A percentile compares a stretch with the other conserved stretches of the same genome.
phyloP scores from a whole-genome alignment of 2,113 vertebrate genomes.

The Xiphias gladius region DNA sequence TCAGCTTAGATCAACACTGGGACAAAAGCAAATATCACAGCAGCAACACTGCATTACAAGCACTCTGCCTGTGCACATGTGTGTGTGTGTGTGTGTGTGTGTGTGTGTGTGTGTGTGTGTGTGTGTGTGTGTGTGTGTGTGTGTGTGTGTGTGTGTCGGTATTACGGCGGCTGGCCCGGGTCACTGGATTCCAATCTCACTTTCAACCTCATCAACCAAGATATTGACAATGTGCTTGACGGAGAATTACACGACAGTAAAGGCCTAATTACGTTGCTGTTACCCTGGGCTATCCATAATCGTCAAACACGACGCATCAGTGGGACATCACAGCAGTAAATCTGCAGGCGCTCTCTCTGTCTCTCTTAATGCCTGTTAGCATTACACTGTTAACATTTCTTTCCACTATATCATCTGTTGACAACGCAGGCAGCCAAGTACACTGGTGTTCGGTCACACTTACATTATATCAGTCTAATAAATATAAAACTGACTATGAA shows the following conservation, averaged over 20 bases:
- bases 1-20: constrained; percentile 82
- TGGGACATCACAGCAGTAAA: constrained; percentile 76
- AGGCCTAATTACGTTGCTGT: constrained; percentile 84
- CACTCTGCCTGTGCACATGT: constrained; percentile 21
- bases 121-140: constrained; percentile 4
- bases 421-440: constrained; percentile 34
- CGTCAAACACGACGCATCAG: constrained; percentile 76
- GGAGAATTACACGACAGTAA: constrained; percentile 85
- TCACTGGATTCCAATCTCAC: constrained; percentile 82
- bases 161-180: constrained; percentile 75
- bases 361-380: constrained; percentile 66
- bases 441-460: constrained; percentile 28
- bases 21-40: constrained; percentile 81
- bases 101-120: constrained; percentile 23
- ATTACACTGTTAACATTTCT: constrained; percentile 68
- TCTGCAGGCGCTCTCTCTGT: constrained; percentile 63
- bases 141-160: constrained; percentile 48
- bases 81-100: constrained; percentile 38
- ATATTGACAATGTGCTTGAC: constrained; percentile 85
- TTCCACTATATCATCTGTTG: constrained; percentile 63
- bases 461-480: constrained; percentile 10
- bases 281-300: constrained; percentile 83
- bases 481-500: constrained; percentile 3
- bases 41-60: constrained; percentile 71
- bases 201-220: constrained; percentile 84